A percentile compares a stretch with the other conserved stretches of the same genome.
These are phyloP conservation scores for Vanessa cardui DNA, from an alignment of 2,888 invertebrate species.

Conservation along the genomic window DNA sequence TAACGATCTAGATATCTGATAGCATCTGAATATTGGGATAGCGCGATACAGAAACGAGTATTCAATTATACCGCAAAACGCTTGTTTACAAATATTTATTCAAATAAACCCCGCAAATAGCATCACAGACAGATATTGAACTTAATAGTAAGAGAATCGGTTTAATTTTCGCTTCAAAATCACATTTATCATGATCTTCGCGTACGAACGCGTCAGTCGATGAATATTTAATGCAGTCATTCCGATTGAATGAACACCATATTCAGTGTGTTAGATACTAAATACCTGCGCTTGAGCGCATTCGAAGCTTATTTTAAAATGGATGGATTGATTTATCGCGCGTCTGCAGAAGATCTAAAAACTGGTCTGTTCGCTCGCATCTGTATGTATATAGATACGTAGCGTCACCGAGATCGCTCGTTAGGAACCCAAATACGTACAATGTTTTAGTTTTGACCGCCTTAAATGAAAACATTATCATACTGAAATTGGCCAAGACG, in stretches of 20 bases:
- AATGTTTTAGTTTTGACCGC: constrained; percentile 27
- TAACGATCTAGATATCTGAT: constrained; percentile 60
- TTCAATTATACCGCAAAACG: constrained; percentile 61
- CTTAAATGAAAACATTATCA: constrained; percentile 43
- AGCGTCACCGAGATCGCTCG: constrained; percentile 14
- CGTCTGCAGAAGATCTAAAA: constrained; percentile 29
- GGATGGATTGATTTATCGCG: constrained; percentile 37
- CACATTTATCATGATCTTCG: constrained; percentile 57
- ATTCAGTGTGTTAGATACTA: constrained; percentile 48
- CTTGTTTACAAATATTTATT: constrained; percentile 62
- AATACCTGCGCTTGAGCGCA: constrained; percentile 38
- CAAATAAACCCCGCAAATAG: constrained; percentile 41
- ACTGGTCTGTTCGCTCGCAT: constrained; percentile 13
- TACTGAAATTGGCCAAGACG: constrained; percentile 36
- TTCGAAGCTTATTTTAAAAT: constrained; percentile 30
- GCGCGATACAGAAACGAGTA: constrained; percentile 50
- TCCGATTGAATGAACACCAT: constrained; percentile 49
- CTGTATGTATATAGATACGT: constrained; percentile 6
- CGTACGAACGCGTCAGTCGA: constrained; percentile 50
- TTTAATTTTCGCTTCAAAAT: constrained; percentile 45
- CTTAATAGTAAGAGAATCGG: constrained; percentile 45
- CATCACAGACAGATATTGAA: constrained; percentile 14
- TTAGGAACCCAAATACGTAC: constrained; percentile 37
- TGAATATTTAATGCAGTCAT: constrained; percentile 60
- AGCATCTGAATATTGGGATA: constrained; percentile 57